Evolutionary conservation across 2,888 invertebrate genomes (phyloP), one percentile per base, ranked within the genome.

Genomic region (Liodrosophila aerea): DNA sequence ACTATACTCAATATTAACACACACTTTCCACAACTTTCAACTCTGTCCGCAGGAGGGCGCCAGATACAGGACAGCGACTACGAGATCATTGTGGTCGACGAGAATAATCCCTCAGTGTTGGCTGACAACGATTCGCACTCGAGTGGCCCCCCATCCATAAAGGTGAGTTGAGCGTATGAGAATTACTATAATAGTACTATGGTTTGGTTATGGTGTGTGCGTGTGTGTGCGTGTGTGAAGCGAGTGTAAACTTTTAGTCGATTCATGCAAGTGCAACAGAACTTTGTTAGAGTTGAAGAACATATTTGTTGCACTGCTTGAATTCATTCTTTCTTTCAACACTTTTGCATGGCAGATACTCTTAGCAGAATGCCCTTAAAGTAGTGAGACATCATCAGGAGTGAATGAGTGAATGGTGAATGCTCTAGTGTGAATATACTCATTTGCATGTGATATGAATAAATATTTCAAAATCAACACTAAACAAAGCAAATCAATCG

Each of bases 41-140:
- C 16, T 53, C 13, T 18, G 29, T 27, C 18, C 18, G n/a, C 78
- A 90, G 90, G 89, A 57, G 85, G 87, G 8, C 88, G 90, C 39
- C 91, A 88, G 78, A 91, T 88, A 77, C 95, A 95, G 88, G 96
- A 96, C 87, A 94, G 94, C 61, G 96, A 96, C 87, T 96, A 96
- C 89, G 96, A 96, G 87, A 96, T 96, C 81, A 96, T 96, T 87
- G 95, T 96, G 65, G 95, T 96, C 84, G 96, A 96, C 87, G 96
- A 96, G 88, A 95, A 94, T 88, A 96, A 96, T 91, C 95, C 96
- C 0, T 94, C 95, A 9, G 93, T 93, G 64, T 91, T 96, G 73
- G 94, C 94, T 45, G 96, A 96, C 85, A 93, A 95, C 88, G 95
- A 96, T 86, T 93, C 95, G 12, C 93, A 93, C 71, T 94, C 94